Conservation (phyloP, 23 tunicate genomes). For the Diplosoma virens region DNA sequence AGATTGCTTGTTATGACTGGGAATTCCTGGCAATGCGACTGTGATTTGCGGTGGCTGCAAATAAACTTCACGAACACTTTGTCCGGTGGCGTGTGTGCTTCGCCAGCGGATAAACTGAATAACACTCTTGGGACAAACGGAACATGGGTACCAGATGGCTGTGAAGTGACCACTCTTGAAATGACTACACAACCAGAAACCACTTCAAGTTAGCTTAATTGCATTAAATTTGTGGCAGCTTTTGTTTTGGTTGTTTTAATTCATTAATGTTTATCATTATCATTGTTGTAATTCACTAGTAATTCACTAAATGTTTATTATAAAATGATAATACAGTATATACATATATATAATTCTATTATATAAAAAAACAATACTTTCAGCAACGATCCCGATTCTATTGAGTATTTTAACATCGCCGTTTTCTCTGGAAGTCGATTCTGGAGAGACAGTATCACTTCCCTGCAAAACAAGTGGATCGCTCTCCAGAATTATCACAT, state of each 20-base stretch:
- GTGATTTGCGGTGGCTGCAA: constrained; percentile 70
- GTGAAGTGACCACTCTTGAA: constrained; percentile 24
- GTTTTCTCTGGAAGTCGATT: constrained; percentile 44
- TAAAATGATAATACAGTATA: no score
- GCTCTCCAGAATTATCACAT: constrained; percentile 39
- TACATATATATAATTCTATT: no score
- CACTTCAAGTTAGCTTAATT: no score
- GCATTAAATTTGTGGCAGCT: no score
- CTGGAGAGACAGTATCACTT: constrained; percentile 25
- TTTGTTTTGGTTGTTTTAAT: no score
- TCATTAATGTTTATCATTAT: background rate
- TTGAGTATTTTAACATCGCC: constrained; percentile 40
- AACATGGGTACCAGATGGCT: constrained; percentile 45
- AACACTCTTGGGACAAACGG: constrained; percentile 49
- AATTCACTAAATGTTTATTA: no score
- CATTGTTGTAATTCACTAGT: background rate
- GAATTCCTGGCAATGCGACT: constrained; percentile 57
- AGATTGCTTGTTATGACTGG: constrained; percentile 38
- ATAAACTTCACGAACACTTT: constrained; percentile 30
- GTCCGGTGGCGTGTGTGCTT: constrained; percentile 50
- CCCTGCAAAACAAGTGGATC: constrained; percentile 58
- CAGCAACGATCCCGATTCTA: constrained; percentile 9
- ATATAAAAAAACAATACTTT: no score
- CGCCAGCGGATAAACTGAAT: constrained; percentile 35
- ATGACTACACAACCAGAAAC: no score